phyloP scores from a whole-genome alignment of 2,113 vertebrate genomes.

The Corvus hawaiiensis region DNA sequence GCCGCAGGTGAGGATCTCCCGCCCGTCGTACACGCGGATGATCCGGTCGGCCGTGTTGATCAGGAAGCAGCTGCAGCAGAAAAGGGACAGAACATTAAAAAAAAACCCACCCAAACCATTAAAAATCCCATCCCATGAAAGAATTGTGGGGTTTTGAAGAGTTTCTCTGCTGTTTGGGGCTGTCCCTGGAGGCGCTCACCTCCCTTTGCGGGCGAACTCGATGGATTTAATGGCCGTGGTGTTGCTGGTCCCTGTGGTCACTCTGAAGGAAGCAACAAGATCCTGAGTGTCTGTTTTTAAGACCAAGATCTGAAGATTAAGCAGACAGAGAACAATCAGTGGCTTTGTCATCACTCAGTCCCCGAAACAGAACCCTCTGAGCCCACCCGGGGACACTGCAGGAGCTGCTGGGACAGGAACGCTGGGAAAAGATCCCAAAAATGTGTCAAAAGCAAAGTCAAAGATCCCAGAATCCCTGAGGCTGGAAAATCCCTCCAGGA shows the following conservation, averaged over 20 bases:
- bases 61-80: constrained; percentile 85
- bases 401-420: neutral
- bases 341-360: neutral
- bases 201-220: constrained; percentile 97
- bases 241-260: constrained; percentile 98
- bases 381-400: neutral
- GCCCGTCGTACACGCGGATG: constrained; percentile 93
- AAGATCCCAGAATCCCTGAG: neutral
- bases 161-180: accelerated
- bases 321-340: constrained; percentile 6
- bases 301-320: constrained; percentile 87
- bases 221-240: constrained; percentile 99
- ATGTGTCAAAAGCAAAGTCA: accelerated
- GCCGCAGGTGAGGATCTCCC: constrained; percentile 96
- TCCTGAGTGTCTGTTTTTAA: constrained; percentile 95
- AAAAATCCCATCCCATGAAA: accelerated
- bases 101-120: too few species aligned
- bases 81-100: neutral
- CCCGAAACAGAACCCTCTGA: neutral
- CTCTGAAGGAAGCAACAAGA: constrained; percentile 95
- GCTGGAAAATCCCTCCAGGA: neutral
- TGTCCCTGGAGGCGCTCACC: constrained; percentile 65
- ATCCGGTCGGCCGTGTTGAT: constrained; percentile 98
- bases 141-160: accelerated
- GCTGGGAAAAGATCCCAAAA: neutral